phyloP scores from a whole-genome alignment of 2,113 vertebrate genomes.

The Xenopus tropicalis region DNA sequence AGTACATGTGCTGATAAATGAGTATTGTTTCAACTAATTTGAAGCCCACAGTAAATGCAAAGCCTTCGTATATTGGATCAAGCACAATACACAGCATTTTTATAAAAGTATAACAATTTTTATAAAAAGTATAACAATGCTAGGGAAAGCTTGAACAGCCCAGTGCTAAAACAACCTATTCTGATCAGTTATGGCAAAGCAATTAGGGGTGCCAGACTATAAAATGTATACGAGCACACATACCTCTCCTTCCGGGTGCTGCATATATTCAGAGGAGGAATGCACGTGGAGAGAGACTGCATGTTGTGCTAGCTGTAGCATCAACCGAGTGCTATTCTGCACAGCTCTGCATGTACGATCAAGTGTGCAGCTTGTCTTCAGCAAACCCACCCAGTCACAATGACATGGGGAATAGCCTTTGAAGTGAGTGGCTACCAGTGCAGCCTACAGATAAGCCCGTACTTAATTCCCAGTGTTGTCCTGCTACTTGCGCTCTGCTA shows the following conservation, averaged over 20 bases:
- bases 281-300: background rate
- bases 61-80: too few relatives aligned
- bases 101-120: too few relatives aligned
- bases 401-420: slow-evolving; percentile 8
- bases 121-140: too few relatives aligned
- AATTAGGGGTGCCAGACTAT: background rate
- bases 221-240: background rate
- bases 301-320: background rate
- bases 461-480: slow-evolving; percentile 31
- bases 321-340: background rate
- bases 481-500: slow-evolving; percentile 12
- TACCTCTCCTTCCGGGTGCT: background rate
- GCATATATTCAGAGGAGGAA: background rate
- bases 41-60: too few relatives aligned
- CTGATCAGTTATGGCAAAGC: background rate
- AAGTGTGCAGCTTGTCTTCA: slow-evolving; percentile 1
- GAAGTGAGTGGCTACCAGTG: slow-evolving; percentile 31
- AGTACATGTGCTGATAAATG: too few relatives aligned
- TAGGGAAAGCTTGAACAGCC: background rate
- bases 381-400: slow-evolving; percentile 9
- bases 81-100: too few relatives aligned
- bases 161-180: background rate
- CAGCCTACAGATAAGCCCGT: slow-evolving; percentile 25
- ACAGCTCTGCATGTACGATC: background rate
- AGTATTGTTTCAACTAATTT: too few relatives aligned